Conservation (phyloP, 53 echinoderm and acorn worm species). For the Crossaster papposus region DNA sequence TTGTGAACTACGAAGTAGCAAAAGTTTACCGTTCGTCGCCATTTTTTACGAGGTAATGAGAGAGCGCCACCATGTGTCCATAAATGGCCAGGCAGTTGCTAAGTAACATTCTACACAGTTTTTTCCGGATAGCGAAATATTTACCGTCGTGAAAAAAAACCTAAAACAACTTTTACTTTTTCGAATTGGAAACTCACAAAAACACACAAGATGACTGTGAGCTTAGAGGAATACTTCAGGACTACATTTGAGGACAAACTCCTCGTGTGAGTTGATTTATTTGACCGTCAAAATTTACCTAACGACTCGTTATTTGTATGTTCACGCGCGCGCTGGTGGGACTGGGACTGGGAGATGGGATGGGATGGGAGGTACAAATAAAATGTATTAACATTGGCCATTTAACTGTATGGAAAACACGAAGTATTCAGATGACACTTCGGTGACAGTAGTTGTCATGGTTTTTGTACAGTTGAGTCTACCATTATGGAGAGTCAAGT, state of each 20-base stretch:
- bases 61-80: slow-evolving; percentile 47
- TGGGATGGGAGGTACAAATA: too few relatives aligned
- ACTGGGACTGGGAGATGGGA: too few relatives aligned
- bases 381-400: too few relatives aligned
- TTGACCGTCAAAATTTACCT: not conserved
- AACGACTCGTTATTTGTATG: not conserved
- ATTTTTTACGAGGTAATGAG: slow-evolving; percentile 17
- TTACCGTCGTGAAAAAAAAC: not conserved
- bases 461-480: too few relatives aligned
- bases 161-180: not conserved
- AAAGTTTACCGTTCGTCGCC: slow-evolving; percentile 34
- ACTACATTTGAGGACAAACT: slow-evolving; percentile 99
- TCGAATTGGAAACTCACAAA: not conserved
- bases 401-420: too few relatives aligned
- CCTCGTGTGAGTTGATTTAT: slow-evolving; percentile 90
- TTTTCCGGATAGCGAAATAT: not conserved
- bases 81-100: slow-evolving; percentile 27
- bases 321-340: too few relatives aligned
- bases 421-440: too few relatives aligned
- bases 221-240: slow-evolving; percentile 95
- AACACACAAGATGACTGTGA: slow-evolving; percentile 82
- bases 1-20: slow-evolving; percentile 38
- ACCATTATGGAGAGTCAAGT: too few relatives aligned
- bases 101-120: slow-evolving; percentile 27
- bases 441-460: too few relatives aligned